Percentiles rank a stretch among this genome's conserved stretches.
Conservation (phyloP, 2,113 vertebrate species). For the Cynocephalus volans region DNA sequence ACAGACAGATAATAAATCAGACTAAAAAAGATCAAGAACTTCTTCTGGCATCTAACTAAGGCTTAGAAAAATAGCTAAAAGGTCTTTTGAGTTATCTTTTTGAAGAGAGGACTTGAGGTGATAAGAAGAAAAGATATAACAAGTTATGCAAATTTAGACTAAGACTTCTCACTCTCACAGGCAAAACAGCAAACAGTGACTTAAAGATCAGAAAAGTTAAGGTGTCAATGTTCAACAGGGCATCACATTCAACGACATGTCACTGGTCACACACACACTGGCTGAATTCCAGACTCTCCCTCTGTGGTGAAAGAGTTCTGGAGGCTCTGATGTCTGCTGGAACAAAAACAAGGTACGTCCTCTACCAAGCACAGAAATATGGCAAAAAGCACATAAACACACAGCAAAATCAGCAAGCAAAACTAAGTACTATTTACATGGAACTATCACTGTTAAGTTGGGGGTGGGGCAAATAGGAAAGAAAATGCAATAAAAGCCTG, state of each 20-base stretch:
- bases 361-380: constrained; percentile 47
- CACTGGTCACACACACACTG: not conserved
- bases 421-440: not conserved
- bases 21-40: constrained; percentile 21
- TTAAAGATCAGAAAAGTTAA: constrained; percentile 38
- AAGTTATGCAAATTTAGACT: not conserved
- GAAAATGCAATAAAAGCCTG: not conserved
- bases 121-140: not conserved
- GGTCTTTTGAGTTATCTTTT: constrained; percentile 25
- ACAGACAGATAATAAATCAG: constrained; percentile 27
- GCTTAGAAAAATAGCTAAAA: constrained; percentile 50
- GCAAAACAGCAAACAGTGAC: constrained; percentile 24
- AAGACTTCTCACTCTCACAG: constrained; percentile 1
- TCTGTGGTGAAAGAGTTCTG: not conserved
- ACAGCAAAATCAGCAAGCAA: constrained; percentile 15
- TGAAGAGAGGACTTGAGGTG: not conserved
- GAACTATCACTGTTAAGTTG: not conserved
- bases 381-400: not conserved
- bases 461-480: not conserved
- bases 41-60: not conserved
- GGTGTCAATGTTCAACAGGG: not conserved
- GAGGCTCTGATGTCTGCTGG: not conserved
- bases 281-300: constrained; percentile 1
- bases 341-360: not conserved
- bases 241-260: not conserved